Base-by-base conservation (phyloP, 1,140 invertebrate genomes). In the Matsumurasca onukii region DNA sequence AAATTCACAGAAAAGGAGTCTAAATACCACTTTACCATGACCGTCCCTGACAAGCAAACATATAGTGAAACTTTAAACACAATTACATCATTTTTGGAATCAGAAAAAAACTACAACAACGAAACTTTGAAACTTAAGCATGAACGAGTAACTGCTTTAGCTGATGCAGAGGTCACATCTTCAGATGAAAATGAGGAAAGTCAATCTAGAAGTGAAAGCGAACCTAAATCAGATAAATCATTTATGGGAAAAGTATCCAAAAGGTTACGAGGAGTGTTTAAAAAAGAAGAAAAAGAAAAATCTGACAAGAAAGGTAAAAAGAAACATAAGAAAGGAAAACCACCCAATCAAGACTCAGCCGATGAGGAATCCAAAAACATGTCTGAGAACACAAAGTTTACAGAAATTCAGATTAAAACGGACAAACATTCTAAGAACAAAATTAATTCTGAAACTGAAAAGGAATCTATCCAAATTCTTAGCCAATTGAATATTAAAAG, bases 251-350 rank as follows among this genome's bases (percentile, higher is more conserved):
- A 68, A 45, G 31, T 57, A n/a, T 45, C 52, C 24, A 27, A 68
- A 25, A 57, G 25, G 29, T 24, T 57, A 1, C 61, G 57, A 31
- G 66, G 52, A 22, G 66, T 68, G 22, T 57, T 68, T 34, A 57
- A 70, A 22, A 55, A 34, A 59, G 64, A 59, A 59, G 31, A 65
- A 13, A 69, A 63, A 49, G 61, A 20, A 13, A 69, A 61, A 30
- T 57, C 29, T 9, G 34, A 29, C 20, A 66, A 63, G 12, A 31
- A 66, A 51, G 30, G 24, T 27, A 63, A 70, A 48, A 55, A 65
- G 45, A 30, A 48, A 65, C 5, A 31, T 31, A 20, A 69, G 31
- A 55, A 68, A 57, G 17, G 51, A 63, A 22, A 49, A 71, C 63
- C 51, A 48, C 22, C 59, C 57, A 49, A 51, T n/a, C n/a, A n/a